Percentiles rank a stretch among this genome's conserved stretches.
Evolutionary conservation across 1,140 invertebrate species (phyloP).

Genomic region (Nautilus pompilius): DNA sequence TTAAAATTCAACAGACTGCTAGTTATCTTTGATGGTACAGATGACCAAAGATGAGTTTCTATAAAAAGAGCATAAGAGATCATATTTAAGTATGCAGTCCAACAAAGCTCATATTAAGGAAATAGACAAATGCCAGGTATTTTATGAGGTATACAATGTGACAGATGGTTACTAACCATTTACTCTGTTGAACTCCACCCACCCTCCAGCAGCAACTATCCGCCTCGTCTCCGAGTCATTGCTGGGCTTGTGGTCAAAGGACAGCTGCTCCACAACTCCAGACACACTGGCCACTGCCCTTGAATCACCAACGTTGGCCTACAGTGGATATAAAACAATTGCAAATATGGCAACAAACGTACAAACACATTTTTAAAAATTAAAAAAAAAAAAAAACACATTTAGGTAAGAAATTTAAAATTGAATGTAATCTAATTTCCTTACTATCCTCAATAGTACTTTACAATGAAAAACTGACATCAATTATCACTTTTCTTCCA

Average conservation of each 20-base stretch:
- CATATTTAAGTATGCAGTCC: no score
- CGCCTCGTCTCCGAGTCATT: constrained; percentile 80
- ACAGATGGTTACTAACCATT: constrained; percentile 84
- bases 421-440: no score
- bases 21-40: no score
- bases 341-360: background rate
- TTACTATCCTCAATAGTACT: no score
- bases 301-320: constrained; percentile 95
- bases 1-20: no score
- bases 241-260: constrained; percentile 91
- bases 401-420: no score
- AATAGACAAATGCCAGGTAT: no score
- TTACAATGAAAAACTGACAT: no score
- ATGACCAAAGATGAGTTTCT: background rate
- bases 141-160: no score
- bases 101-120: no score
- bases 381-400: background rate
- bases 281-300: constrained; percentile 74
- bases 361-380: background rate
- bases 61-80: no score
- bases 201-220: constrained; percentile 83
- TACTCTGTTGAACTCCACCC: constrained; percentile 94
- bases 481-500: no score
- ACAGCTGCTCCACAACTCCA: constrained; percentile 69
- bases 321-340: constrained; percentile 15